Base-by-base conservation (phyloP, 2,797 vertebrate genomes). In the Poecilia picta region DNA sequence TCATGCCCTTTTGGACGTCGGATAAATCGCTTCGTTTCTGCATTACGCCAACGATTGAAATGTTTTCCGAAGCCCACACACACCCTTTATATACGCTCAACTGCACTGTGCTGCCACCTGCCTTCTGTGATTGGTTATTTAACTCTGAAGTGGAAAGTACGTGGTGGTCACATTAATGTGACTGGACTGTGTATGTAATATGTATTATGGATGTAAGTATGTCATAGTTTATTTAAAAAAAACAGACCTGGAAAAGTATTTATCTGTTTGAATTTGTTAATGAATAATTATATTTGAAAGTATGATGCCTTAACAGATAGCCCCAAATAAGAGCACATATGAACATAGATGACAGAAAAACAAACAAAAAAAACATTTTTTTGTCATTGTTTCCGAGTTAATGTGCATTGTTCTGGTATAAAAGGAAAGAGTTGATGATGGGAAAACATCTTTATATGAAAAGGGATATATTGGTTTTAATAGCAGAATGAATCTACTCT, bases 381-480 rank as follows among this genome's bases (percentile, higher is more conserved):
- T 90, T 89, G 83, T 89, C 86, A 46, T 15, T 20, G 64, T 76
- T 75, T 28, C 74, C 74, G 28, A 78, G 77, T 55, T 47, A 76
- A 75, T 62, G 57, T 16, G 75, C 75, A 85, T 72, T 89, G 70
- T 77, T 62, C 12, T 84, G 81, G 2, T 25, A 85, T 31, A 73
- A 85, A 64, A 28, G 81, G 78, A 73, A 71, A 62, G n/a, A 76
- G 36, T 62, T 76, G 59, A 73, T 72, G 25, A 8, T 53, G 68
- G 75, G 64, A 84, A 79, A 49, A 84, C 55, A 81, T 28, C 62
- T 71, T 66, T 78, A 87, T 77, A 85, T 10, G 36, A 36, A 36
- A 36, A 82, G 76, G 80, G 75, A 86, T 82, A 79, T 73, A 78
- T 2, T 53, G 28, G 77, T 13, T 77, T 78, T 51, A 72, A 77